Evolutionary conservation across 2,797 vertebrate species (phyloP), one percentile per base, ranked within the genome.

Genomic region (Rhadinocentrus ornatus): DNA sequence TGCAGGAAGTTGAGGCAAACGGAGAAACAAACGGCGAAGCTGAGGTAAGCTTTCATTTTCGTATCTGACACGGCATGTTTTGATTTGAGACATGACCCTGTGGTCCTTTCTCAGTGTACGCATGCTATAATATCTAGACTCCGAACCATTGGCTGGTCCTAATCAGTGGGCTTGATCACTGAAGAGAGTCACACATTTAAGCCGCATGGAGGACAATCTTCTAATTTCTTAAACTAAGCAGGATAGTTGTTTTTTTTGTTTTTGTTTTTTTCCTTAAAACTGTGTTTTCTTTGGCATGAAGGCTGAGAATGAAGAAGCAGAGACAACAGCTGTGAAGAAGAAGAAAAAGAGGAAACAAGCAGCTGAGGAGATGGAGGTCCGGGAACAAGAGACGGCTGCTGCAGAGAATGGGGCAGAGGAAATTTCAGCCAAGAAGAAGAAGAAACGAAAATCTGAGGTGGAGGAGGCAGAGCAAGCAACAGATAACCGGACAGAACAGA

Each of bases 121-220:
- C 92, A 92, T 94, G 94, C 94, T 16, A 95, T 0, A 95, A 64
- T 2, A 92, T 62, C 34, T 0, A 68, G 87, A 84, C 92, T 94
- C 94, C 89, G 80, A 95, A 95, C 94, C 94, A 95, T 95, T 94
- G 94, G 82, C 89, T 3, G 75, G 87, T 86, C 87, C 89, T 0
- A 64, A 22, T 54, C 84, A 62, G n/a, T 95, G 93, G 93, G 59
- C 88, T 64, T 73, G 84, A 80, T 90, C 94, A 94, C 94, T 95
- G 94, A 95, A 91, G 92, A n/a, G 94, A 91, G 93, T 92, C 91
- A 56, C 39, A 95, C 94, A 94, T 58, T 60, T 29, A 7, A 34
- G n/a, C 26, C 31, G 26, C 1, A 2, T 24, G 59, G 16, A 67
- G 3, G 39, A n/a, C 11, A 11, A 0, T 52, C 22, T 11, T 24